Percentiles rank a stretch among this genome's conserved stretches.
phyloP scores from a whole-genome alignment of 2,113 vertebrate species.

The Verasper variegatus region DNA sequence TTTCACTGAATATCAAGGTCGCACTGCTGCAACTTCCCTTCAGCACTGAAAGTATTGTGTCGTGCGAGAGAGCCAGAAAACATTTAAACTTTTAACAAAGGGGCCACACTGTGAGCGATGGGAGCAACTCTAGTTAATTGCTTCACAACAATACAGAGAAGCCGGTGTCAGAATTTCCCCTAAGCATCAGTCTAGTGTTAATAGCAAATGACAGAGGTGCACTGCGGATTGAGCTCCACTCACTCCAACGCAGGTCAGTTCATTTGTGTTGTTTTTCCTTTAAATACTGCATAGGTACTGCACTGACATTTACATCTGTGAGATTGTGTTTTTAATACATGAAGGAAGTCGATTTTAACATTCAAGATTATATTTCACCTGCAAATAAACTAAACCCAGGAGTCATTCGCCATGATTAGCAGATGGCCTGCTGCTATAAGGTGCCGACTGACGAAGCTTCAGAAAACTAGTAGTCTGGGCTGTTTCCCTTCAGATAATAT shows the following conservation, averaged over 20 bases:
- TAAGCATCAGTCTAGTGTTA: neutral
- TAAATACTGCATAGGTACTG: neutral
- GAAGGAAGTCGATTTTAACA: too few species aligned
- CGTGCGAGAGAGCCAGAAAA: neutral
- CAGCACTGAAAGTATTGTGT: neutral
- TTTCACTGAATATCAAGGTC: neutral
- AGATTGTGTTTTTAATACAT: too few species aligned
- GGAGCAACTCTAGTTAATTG: conserved; percentile 13
- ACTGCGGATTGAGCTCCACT: neutral
- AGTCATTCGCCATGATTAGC: conserved; percentile 9
- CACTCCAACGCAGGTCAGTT: neutral
- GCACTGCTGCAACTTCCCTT: neutral
- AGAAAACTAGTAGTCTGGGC: neutral
- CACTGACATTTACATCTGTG: neutral
- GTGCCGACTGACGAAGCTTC: neutral
- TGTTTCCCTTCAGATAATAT: conserved; percentile 9
- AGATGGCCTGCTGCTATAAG: neutral
- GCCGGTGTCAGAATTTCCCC: neutral
- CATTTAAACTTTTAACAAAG: conserved; percentile 5
- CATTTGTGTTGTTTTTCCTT: neutral
- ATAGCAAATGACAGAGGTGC: conserved; percentile 8
- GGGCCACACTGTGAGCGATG: neutral
- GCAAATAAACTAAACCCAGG: neutral
- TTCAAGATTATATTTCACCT: too few species aligned
- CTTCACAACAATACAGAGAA: neutral